These are phyloP conservation scores for Cephonodes hylas DNA, from an alignment of 2,888 invertebrate species.

Conservation along the genomic window DNA sequence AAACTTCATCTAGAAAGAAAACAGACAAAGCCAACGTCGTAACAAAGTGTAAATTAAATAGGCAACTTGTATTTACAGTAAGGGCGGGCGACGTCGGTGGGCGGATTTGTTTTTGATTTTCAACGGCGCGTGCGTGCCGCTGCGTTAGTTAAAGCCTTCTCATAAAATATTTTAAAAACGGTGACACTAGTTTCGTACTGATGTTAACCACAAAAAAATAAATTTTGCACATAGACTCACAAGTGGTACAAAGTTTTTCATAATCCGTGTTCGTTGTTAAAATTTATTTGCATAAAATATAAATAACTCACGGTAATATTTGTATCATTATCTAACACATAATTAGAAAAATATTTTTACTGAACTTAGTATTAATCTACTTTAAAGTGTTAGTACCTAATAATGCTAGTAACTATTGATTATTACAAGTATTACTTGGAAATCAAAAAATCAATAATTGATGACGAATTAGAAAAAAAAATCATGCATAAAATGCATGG, in stretches of 20 bases:
- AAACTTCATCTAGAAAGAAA: not conserved
- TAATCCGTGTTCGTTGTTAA: too few relatives aligned
- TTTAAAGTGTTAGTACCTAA: too few relatives aligned
- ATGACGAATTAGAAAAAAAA: too few relatives aligned
- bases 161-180: slow-evolving; percentile 43
- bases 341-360: too few relatives aligned
- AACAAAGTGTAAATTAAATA: slow-evolving; percentile 19
- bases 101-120: slow-evolving; percentile 38
- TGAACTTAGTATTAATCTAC: too few relatives aligned
- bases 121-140: slow-evolving; percentile 42
- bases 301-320: too few relatives aligned
- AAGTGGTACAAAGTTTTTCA: too few relatives aligned
- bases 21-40: slow-evolving; percentile 11
- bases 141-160: slow-evolving; percentile 42
- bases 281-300: not conserved
- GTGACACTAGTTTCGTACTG: slow-evolving; percentile 35
- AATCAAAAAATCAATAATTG: too few relatives aligned
- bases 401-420: too few relatives aligned
- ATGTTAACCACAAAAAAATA: slow-evolving; percentile 26
- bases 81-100: slow-evolving; percentile 32
- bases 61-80: slow-evolving; percentile 23
- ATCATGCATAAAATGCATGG: too few relatives aligned
- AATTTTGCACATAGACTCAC: not conserved
- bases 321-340: too few relatives aligned
- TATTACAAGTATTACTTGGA: too few relatives aligned